phyloP scores from a whole-genome alignment of 2,113 vertebrate species.

The Bujurquina vittata region DNA sequence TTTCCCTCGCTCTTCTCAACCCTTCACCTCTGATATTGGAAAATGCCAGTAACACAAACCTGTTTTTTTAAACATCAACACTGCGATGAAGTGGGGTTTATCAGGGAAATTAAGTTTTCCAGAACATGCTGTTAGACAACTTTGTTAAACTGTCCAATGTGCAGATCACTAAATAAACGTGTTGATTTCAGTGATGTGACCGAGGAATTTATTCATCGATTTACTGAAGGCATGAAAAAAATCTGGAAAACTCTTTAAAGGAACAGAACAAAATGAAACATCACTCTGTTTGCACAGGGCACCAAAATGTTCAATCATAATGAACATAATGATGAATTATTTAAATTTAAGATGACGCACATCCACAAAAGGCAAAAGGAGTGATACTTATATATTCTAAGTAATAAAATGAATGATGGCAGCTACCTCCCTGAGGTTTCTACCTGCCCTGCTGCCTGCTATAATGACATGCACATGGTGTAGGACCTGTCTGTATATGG shows the following conservation, averaged over 20 bases:
- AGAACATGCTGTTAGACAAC: background rate
- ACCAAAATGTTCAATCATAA: background rate
- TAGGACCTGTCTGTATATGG: background rate
- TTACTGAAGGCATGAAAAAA: background rate
- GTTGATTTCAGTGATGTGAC: background rate
- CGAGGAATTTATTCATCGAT: background rate
- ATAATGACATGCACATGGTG: background rate
- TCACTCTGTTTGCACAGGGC: background rate
- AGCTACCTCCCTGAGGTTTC: background rate
- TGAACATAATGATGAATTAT: background rate
- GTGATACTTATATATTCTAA: background rate
- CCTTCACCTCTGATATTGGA: conserved; percentile 5
- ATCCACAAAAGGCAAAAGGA: background rate
- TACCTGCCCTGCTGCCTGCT: background rate
- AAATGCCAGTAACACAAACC: conserved; percentile 13
- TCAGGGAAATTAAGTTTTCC: background rate
- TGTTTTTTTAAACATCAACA: conserved; percentile 38
- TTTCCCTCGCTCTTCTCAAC: conserved; percentile 19
- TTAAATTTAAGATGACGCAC: background rate
- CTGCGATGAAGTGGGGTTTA: conserved; percentile 7
- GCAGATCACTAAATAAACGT: background rate
- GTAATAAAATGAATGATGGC: background rate
- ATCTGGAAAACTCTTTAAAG: background rate
- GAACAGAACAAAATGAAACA: background rate
- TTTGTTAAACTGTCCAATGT: background rate